Base-by-base conservation (phyloP, 2,113 vertebrate genomes). In the Lepus europaeus region DNA sequence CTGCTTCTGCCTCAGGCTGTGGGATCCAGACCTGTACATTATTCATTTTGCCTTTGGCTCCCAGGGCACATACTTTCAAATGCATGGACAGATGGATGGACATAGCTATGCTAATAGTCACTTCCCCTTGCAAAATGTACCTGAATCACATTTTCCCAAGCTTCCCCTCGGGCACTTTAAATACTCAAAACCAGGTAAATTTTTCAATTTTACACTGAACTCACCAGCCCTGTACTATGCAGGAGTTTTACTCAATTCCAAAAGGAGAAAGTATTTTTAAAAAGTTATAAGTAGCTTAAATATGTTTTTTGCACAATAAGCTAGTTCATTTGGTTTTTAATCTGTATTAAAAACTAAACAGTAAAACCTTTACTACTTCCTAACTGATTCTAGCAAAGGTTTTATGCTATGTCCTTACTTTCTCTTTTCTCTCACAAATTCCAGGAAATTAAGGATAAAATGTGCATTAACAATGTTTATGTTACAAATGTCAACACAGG, bases 1-100 rank as follows among this genome's bases (percentile, higher is more conserved):
- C 73, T 81, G 91, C 33, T 45, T 76, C 61, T n/a, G 31, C 29
- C 83, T 20, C 29, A 5, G 59, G 70, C 89, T 49, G 64, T 0
- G 29, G 61, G 56, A 73, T 33, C 93, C 84, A 85, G 39, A 61
- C 69, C 56, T 70, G 53, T 86, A 13, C 91, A 90, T 96, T 96
- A 96, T 94, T 95, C 95, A 96, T 95, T 90, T 96, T 92, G 90
- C 93, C 96, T 93, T 89, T 68, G 90, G 95, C 66, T 7, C 53
- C 81, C 69, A 77, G 31, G 90, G 80, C 63, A 29, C 93, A 83
- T 4, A 2, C 61, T 91, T 92, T 92, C 91, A 94, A 89, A 79
- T 23, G 23, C 17, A 3, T 1, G 6, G 91, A 90, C 89, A 91
- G 85, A 94, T 53, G 81, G 72, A 89, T 93, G 93, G 94, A 93